A percentile compares a stretch with the other conserved stretches of the same genome.
These are phyloP conservation scores for Cebus imitator DNA, from an alignment of 2,113 vertebrate species.

Conservation along the genomic window DNA sequence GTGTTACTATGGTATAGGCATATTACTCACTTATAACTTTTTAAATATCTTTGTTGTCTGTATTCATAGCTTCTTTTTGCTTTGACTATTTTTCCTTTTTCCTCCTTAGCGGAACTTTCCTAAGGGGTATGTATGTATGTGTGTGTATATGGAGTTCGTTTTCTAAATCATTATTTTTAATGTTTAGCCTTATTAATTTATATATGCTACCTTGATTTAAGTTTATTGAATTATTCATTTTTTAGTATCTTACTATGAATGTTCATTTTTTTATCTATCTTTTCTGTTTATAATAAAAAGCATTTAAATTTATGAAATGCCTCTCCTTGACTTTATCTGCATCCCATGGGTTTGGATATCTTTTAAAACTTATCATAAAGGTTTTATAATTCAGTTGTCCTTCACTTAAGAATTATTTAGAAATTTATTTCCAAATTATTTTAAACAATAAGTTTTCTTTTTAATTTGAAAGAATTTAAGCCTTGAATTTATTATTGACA, in stretches of 20 bases:
- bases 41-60: not conserved
- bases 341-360: not conserved
- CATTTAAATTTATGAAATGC: not conserved
- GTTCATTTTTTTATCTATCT: not conserved
- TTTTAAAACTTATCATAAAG: not conserved
- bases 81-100: not conserved
- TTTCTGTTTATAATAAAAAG: slow-evolving; percentile 12
- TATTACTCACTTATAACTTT: not conserved
- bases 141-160: not conserved
- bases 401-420: slow-evolving; percentile 15
- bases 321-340: not conserved
- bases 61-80: not conserved
- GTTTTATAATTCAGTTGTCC: not conserved
- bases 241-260: not conserved
- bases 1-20: not conserved
- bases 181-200: not conserved
- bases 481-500: slow-evolving; percentile 33
- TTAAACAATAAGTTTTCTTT: not conserved
- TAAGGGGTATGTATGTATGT: not conserved
- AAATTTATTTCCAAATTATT: not conserved
- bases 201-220: not conserved
- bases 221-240: not conserved
- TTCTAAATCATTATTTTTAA: not conserved
- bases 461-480: not conserved
- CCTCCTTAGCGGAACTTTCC: not conserved